phyloP scores from a whole-genome alignment of 2,797 vertebrate species.

The Chelmon rostratus region DNA sequence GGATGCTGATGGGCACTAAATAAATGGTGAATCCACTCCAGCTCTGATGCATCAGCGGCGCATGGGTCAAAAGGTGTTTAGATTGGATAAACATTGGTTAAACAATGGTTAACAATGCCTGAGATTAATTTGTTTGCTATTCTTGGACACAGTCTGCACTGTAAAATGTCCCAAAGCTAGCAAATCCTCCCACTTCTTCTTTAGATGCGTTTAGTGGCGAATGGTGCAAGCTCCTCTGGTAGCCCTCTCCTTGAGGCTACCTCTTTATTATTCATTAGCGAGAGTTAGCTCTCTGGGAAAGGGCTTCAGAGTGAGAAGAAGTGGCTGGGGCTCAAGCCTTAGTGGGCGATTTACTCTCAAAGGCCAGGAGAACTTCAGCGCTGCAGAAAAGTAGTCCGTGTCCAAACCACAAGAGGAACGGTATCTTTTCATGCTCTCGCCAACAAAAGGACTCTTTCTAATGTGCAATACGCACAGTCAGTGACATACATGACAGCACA shows the following conservation, averaged over 20 bases:
- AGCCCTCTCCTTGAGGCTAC: conserved; percentile 56
- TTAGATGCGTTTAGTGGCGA: conserved; percentile 46
- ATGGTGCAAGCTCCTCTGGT: conserved; percentile 28
- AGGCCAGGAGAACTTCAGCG: conserved; percentile 36
- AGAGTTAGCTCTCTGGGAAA: conserved; percentile 50
- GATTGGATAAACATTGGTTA: conserved; percentile 52
- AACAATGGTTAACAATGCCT: conserved; percentile 47
- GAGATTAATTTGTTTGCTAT: conserved; percentile 57
- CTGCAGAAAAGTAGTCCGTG: conserved; percentile 25
- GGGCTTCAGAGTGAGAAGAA: conserved; percentile 47
- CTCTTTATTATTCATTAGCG: conserved; percentile 74
- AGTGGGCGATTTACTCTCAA: conserved; percentile 48
- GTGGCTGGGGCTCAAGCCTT: conserved; percentile 56
- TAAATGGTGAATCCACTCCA: conserved; percentile 52
- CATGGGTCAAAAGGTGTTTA: conserved; percentile 30
- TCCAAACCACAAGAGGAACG: conserved; percentile 6
- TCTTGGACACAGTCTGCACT: conserved; percentile 23
- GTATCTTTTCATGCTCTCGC: conserved; percentile 22
- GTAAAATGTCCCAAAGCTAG: conserved; percentile 23
- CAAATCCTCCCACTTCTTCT: conserved; percentile 28
- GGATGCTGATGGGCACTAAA: conserved; percentile 49
- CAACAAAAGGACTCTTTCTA: conserved; percentile 3
- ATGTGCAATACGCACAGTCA: neutral
- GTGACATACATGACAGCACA: conserved; percentile 18
- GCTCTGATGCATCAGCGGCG: conserved; percentile 38